phyloP scores from a whole-genome alignment of 1,140 invertebrate genomes.

The Dryas iulia region DNA sequence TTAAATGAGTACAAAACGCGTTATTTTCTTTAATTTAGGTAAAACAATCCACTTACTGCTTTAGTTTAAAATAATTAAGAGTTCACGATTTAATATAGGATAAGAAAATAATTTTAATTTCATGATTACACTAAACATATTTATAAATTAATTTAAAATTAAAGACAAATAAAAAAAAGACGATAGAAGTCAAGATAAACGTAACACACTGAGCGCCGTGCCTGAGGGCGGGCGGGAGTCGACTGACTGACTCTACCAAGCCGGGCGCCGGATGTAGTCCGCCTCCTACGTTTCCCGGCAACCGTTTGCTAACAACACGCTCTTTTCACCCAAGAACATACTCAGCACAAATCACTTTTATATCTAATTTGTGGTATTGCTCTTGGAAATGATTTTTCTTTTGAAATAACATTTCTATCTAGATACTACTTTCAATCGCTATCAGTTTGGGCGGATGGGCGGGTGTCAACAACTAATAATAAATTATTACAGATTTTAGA shows the following conservation, averaged over 20 bases:
- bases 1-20: background rate
- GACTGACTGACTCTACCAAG: slow-evolving; percentile 51
- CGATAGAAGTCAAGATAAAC: slow-evolving; percentile 16
- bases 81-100: background rate
- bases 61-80: background rate
- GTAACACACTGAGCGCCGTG: slow-evolving; percentile 13
- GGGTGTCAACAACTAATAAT: too few relatives aligned
- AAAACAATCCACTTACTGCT: background rate
- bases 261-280: slow-evolving; percentile 35
- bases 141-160: background rate
- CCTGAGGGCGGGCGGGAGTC: slow-evolving; percentile 53
- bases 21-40: too few relatives aligned
- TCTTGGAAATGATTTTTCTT: slow-evolving; percentile 21
- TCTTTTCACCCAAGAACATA: slow-evolving; percentile 27
- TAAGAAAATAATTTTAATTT: background rate
- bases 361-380: slow-evolving; percentile 22
- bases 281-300: slow-evolving; percentile 39
- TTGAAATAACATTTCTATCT: background rate
- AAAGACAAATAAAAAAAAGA: slow-evolving; percentile 7
- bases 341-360: slow-evolving; percentile 27
- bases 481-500: background rate
- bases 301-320: slow-evolving; percentile 66
- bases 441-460: too few relatives aligned
- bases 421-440: too few relatives aligned
- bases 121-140: background rate